These are phyloP conservation scores for Aphodius granarius DNA, from an alignment of 2,888 invertebrate genomes.

Conservation along the genomic window DNA sequence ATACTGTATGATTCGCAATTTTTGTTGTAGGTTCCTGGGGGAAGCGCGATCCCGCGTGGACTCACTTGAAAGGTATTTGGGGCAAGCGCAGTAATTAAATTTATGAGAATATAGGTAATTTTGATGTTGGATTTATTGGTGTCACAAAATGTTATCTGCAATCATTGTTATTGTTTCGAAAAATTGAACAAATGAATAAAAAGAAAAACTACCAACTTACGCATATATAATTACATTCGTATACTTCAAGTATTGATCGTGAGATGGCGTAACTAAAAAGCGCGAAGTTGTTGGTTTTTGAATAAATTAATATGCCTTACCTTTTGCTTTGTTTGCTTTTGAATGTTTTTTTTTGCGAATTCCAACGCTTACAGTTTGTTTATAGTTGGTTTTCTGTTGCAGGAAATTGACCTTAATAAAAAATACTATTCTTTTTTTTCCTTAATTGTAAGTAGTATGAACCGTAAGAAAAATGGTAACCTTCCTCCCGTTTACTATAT, in stretches of 20 bases:
- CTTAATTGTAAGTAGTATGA: not conserved
- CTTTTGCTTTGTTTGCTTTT: not conserved
- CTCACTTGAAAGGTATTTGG: conserved; percentile 79
- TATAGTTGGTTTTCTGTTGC: not conserved
- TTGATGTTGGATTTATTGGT: not conserved
- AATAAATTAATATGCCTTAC: not conserved
- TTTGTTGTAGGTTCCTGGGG: conserved; percentile 67
- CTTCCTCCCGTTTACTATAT: not conserved
- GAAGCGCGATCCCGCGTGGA: conserved; percentile 78
- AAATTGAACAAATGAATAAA: not conserved
- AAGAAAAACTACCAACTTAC: not conserved
- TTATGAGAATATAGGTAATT: conserved; percentile 11
- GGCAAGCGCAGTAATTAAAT: conserved; percentile 61
- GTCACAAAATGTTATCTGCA: not conserved
- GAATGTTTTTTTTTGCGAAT: not conserved
- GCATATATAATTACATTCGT: not conserved
- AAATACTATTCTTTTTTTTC: not conserved
- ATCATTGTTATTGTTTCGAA: not conserved
- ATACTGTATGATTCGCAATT: conserved; percentile 20
- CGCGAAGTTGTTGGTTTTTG: conserved; percentile 1
- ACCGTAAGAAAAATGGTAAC: not conserved
- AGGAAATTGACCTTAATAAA: conserved; percentile 2
- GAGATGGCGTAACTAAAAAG: not conserved
- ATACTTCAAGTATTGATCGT: not conserved
- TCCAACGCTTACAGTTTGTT: not conserved